Conservation (phyloP, 1,140 invertebrate genomes). For the Drosophila ironensis region DNA sequence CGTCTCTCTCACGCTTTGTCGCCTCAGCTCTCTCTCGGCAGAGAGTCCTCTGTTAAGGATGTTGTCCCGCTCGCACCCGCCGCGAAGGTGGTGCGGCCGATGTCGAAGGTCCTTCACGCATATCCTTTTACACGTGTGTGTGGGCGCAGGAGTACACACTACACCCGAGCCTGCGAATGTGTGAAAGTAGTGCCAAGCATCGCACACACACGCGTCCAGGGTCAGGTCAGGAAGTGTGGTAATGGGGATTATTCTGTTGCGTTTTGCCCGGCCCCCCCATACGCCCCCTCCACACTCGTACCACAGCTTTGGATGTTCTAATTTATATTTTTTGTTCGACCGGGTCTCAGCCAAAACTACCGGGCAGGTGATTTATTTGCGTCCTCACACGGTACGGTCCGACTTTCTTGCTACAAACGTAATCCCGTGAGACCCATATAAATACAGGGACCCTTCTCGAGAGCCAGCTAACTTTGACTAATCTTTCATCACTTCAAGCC, state of each 20-base stretch:
- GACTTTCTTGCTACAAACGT: constrained; percentile 1
- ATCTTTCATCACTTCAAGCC: no score
- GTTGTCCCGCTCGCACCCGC: constrained; percentile 42
- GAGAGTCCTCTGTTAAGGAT: constrained; percentile 53
- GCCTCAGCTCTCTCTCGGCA: not conserved
- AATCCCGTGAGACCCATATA: constrained; percentile 22
- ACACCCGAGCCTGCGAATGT: constrained; percentile 33
- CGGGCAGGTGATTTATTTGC: constrained; percentile 48
- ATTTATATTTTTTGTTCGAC: constrained; percentile 41
- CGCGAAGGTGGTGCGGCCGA: constrained; percentile 57
- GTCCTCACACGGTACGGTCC: constrained; percentile 47
- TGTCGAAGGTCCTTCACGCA: constrained; percentile 72
- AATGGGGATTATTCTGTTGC: constrained; percentile 59
- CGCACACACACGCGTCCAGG: constrained; percentile 49
- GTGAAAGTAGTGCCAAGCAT: constrained; percentile 69
- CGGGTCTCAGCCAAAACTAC: constrained; percentile 12
- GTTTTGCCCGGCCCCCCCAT: not conserved
- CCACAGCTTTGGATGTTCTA: constrained; percentile 36
- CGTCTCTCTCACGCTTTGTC: constrained; percentile 8
- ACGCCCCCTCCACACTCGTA: not conserved
- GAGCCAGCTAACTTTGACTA: not conserved
- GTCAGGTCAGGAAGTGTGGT: constrained; percentile 73
- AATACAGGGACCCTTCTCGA: not conserved
- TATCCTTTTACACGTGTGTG: constrained; percentile 15
- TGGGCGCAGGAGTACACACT: constrained; percentile 20